Evolutionary conservation across 2,797 vertebrate species (phyloP).

Genomic region (Xenentodon cancila): DNA sequence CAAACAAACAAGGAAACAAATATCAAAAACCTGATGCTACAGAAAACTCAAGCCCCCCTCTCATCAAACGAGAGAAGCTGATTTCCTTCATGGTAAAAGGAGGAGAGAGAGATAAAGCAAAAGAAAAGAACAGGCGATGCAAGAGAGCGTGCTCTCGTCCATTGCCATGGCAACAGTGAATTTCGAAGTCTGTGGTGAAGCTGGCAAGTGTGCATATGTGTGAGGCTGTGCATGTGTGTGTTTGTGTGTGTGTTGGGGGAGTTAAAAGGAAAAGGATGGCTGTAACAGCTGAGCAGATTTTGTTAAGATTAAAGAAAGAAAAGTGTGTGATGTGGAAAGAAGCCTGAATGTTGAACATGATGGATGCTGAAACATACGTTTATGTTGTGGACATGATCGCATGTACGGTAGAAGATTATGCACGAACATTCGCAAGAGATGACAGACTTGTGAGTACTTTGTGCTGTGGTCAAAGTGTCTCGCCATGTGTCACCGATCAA

Average conservation of each 20-base stretch:
- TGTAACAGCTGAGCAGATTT: slow-evolving; percentile 68
- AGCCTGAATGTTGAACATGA: slow-evolving; percentile 21
- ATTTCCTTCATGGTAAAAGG: slow-evolving; percentile 39
- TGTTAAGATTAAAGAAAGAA: slow-evolving; percentile 46
- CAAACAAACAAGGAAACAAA: slow-evolving; percentile 26
- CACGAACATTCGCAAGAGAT: slow-evolving; percentile 50
- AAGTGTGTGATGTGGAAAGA: slow-evolving; percentile 19
- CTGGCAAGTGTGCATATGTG: slow-evolving; percentile 44
- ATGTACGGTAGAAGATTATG: slow-evolving; percentile 12
- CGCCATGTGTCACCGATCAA: slow-evolving; percentile 42
- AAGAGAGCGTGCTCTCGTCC: slow-evolving; percentile 76
- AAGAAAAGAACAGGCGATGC: slow-evolving; percentile 70
- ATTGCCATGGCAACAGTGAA: slow-evolving; percentile 84
- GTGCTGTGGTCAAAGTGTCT: slow-evolving; percentile 37
- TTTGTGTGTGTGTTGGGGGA: slow-evolving; percentile 22
- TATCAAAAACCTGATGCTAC: slow-evolving; percentile 35
- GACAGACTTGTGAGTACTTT: slow-evolving; percentile 65
- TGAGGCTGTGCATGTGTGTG: slow-evolving; percentile 15
- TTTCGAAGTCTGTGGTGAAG: slow-evolving; percentile 81
- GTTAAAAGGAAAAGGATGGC: slow-evolving; percentile 44
- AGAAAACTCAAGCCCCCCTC: slow-evolving; percentile 17
- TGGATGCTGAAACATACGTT: background rate
- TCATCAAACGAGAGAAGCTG: slow-evolving; percentile 42
- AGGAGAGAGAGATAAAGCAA: slow-evolving; percentile 51
- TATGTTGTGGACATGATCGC: background rate